Percentiles rank a stretch among this genome's conserved stretches.
These are phyloP conservation scores for Trichoplusia ni DNA, from an alignment of 1,140 invertebrate species.

Conservation along the genomic window DNA sequence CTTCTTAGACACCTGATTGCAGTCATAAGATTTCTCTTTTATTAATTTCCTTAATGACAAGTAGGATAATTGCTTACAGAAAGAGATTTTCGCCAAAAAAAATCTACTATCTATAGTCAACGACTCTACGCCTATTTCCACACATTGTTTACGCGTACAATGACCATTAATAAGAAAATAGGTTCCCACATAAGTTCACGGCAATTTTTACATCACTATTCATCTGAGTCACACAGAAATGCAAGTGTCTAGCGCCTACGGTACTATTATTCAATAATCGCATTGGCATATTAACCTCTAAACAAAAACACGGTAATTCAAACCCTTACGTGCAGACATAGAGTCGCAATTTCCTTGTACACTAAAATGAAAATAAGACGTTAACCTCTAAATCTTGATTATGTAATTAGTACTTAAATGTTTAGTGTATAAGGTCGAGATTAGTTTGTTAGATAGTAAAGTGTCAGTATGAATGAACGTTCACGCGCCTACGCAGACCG, in stretches of 20 bases:
- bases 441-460: neutral
- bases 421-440: neutral
- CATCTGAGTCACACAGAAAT: constrained; percentile 27
- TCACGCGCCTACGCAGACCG: constrained; percentile 25
- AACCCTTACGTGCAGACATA: neutral
- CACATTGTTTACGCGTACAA: too few species aligned
- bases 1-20: too few species aligned
- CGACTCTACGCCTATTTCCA: too few species aligned
- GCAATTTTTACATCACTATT: constrained; percentile 9
- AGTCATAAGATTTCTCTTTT: too few species aligned
- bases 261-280: constrained; percentile 43
- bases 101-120: too few species aligned
- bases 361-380: neutral
- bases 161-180: too few species aligned
- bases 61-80: too few species aligned
- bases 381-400: neutral
- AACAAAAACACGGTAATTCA: constrained; percentile 8
- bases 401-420: neutral
- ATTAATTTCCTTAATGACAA: too few species aligned
- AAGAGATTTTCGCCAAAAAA: too few species aligned
- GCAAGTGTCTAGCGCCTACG: constrained; percentile 43
- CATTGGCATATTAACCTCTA: constrained; percentile 26
- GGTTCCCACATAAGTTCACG: constrained; percentile 6
- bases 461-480: constrained; percentile 23
- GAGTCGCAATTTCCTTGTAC: neutral